Conservation (phyloP, 2,888 invertebrate species). For the Epirrhoe tristata region DNA sequence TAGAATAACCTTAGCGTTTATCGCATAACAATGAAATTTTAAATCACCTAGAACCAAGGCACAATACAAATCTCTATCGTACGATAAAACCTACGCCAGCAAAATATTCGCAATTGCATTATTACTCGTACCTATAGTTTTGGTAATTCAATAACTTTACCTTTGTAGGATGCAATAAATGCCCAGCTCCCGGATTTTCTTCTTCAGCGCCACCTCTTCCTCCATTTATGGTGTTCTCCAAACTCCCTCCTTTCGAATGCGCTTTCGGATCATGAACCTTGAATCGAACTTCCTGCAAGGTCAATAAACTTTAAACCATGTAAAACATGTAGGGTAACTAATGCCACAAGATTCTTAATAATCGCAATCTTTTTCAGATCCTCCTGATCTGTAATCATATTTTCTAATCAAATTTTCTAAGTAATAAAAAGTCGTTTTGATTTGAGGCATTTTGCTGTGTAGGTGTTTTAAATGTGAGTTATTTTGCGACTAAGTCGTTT, state of each 20-base stretch:
- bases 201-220: slow-evolving; percentile 88
- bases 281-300: slow-evolving; percentile 95
- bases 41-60: slow-evolving; percentile 2
- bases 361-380: no score
- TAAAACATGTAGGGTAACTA: neutral
- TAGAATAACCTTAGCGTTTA: neutral
- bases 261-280: slow-evolving; percentile 97
- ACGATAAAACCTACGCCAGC: slow-evolving; percentile 6
- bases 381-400: no score
- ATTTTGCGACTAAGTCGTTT: no score
- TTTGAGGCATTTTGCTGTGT: no score
- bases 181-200: slow-evolving; percentile 88
- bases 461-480: no score
- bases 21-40: neutral
- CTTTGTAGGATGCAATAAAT: slow-evolving; percentile 95
- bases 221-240: slow-evolving; percentile 96
- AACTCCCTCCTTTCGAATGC: slow-evolving; percentile 95
- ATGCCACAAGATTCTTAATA: neutral
- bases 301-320: slow-evolving; percentile 6
- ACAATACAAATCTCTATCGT: neutral
- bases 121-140: neutral
- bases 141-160: slow-evolving; percentile 61
- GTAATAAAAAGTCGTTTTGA: no score
- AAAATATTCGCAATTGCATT: slow-evolving; percentile 13
- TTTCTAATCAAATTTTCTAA: no score